phyloP scores from a whole-genome alignment of 2,888 invertebrate species.

The Altica lythri region DNA sequence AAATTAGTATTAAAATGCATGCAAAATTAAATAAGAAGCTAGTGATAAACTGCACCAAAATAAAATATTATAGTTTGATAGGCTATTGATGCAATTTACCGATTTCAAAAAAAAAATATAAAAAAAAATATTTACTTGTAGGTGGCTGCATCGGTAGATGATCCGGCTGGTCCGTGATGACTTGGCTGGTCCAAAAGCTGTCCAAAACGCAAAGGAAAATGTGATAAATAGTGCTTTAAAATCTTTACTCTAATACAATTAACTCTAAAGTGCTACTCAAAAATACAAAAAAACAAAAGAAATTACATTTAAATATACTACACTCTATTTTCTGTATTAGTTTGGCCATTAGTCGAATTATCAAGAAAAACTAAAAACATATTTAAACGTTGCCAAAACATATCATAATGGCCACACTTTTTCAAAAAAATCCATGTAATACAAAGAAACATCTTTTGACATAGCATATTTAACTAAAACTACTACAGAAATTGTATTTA shows the following conservation, averaged over 20 bases:
- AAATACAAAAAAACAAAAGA: constrained; percentile 37
- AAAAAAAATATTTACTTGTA: constrained; percentile 66
- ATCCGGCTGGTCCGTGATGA: constrained; percentile 61
- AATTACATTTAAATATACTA: constrained; percentile 31
- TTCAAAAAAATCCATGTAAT: constrained; percentile 7
- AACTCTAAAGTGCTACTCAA: constrained; percentile 46
- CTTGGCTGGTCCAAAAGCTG: constrained; percentile 73
- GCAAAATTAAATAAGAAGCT: not conserved
- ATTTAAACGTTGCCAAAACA: too few relatives aligned
- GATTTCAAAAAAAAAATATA: constrained; percentile 49
- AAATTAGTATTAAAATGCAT: too few relatives aligned
- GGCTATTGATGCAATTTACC: too few relatives aligned
- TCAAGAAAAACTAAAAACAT: constrained; percentile 24
- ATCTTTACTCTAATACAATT: constrained; percentile 29
- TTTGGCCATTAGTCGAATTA: constrained; percentile 32
- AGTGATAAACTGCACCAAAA: not conserved
- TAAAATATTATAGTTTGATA: too few relatives aligned
- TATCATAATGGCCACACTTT: constrained; percentile 24
- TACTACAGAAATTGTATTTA: constrained; percentile 11
- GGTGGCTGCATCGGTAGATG: constrained; percentile 62
- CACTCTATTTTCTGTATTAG: constrained; percentile 29
- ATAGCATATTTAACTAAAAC: constrained; percentile 2
- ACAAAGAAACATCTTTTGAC: constrained; percentile 5
- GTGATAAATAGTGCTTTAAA: constrained; percentile 55
- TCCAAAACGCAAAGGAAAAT: constrained; percentile 65